Percentiles rank a stretch among this genome's conserved stretches.
These are phyloP conservation scores for Acyrthosiphon pisum DNA, from an alignment of 1,140 invertebrate species.

Conservation along the genomic window DNA sequence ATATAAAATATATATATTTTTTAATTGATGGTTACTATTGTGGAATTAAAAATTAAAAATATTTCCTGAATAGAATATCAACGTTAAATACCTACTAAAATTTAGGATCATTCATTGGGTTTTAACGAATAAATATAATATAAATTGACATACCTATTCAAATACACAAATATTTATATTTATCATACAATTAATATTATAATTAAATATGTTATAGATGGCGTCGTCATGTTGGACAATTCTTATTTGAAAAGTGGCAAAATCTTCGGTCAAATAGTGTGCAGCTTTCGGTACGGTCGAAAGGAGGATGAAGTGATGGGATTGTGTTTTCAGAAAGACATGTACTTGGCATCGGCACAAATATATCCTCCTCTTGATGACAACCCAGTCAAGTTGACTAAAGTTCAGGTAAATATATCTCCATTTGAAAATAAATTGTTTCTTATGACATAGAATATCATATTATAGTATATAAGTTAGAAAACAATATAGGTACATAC, in stretches of 20 bases:
- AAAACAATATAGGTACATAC: no score
- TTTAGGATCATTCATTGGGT: neutral
- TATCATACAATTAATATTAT: neutral
- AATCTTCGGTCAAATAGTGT: slow-evolving; percentile 92
- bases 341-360: slow-evolving; percentile 86
- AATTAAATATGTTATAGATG: slow-evolving; percentile 73
- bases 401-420: slow-evolving; percentile 67
- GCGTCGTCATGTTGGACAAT: slow-evolving; percentile 89
- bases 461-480: no score
- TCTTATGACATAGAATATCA: neutral
- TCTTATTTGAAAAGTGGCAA: slow-evolving; percentile 87
- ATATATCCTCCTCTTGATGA: slow-evolving; percentile 77
- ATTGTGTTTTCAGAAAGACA: slow-evolving; percentile 96
- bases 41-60: neutral
- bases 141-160: neutral
- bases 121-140: neutral
- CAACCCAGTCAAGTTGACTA: slow-evolving; percentile 66
- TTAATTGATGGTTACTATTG: no score
- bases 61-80: neutral
- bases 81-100: neutral
- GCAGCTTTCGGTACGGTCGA: slow-evolving; percentile 96
- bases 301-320: slow-evolving; percentile 99
- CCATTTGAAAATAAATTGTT: neutral
- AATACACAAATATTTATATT: neutral
- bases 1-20: no score